Evolutionary conservation across 2,113 vertebrate genomes (phyloP).

Genomic region (Carollia perspicillata): DNA sequence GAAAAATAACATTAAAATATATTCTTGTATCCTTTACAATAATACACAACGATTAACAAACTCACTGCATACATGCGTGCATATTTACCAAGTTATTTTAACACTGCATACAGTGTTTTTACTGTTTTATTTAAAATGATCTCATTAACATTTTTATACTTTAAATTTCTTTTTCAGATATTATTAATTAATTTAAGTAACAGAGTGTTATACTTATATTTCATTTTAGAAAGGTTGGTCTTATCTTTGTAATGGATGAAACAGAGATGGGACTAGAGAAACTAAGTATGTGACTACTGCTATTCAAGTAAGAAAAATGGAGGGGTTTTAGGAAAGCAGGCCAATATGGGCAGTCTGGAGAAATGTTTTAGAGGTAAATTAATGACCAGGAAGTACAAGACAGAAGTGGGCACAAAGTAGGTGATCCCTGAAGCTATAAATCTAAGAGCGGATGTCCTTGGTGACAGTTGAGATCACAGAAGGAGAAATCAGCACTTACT

Average conservation of each 20-base stretch:
- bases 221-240: neutral
- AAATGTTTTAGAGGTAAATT: neutral
- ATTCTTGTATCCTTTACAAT: neutral
- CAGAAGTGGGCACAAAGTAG: neutral
- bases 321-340: neutral
- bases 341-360: neutral
- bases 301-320: neutral
- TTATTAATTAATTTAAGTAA: neutral
- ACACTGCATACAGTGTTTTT: neutral
- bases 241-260: neutral
- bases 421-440: neutral
- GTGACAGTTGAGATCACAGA: neutral
- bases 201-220: neutral
- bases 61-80: neutral
- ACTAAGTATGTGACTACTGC: neutral
- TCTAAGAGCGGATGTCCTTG: neutral
- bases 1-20: neutral
- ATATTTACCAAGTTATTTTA: neutral
- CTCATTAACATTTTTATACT: neutral
- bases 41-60: neutral
- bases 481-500: neutral
- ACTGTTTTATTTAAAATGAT: neutral
- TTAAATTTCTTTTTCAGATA: neutral
- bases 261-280: neutral
- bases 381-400: neutral